Percentiles rank a stretch among this genome's conserved stretches.
phyloP scores from a whole-genome alignment of 2,888 invertebrate genomes.

The Caenorhabditis virilis region DNA sequence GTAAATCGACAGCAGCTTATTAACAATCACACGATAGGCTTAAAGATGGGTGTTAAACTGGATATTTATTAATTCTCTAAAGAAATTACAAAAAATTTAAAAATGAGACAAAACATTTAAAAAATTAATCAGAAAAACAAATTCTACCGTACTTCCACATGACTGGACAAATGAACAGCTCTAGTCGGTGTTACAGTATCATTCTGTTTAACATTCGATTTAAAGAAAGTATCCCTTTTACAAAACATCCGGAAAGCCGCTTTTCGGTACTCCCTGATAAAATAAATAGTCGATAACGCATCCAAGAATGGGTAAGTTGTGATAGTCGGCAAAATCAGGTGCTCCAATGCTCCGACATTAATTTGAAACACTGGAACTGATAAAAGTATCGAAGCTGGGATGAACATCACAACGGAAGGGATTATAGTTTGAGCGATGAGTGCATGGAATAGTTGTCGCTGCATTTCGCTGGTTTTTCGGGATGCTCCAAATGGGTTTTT shows the following conservation, averaged over 20 bases:
- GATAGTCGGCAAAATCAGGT: neutral
- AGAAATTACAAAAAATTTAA: too few relatives aligned
- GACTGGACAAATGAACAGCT: neutral
- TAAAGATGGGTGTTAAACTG: neutral
- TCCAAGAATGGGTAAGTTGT: conserved; percentile 21
- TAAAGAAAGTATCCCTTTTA: too few relatives aligned
- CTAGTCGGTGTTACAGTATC: neutral
- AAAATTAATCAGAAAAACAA: neutral
- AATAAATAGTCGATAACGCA: conserved; percentile 13
- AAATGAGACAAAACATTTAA: neutral
- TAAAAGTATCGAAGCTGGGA: neutral
- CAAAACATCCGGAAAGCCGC: too few relatives aligned
- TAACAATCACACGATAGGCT: too few relatives aligned
- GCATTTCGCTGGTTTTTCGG: neutral
- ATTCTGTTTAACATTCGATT: neutral
- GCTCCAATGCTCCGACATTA: neutral
- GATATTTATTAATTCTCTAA: too few relatives aligned
- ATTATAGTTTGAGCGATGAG: conserved; percentile 1
- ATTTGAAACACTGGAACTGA: neutral
- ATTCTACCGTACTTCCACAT: neutral
- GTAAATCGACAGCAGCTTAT: too few relatives aligned
- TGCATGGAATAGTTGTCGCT: conserved; percentile 3
- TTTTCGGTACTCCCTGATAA: conserved; percentile 21
- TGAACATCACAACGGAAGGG: neutral
- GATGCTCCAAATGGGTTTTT: too few relatives aligned